Base-by-base conservation (phyloP, 2,113 vertebrate species). In the Solea senegalensis region DNA sequence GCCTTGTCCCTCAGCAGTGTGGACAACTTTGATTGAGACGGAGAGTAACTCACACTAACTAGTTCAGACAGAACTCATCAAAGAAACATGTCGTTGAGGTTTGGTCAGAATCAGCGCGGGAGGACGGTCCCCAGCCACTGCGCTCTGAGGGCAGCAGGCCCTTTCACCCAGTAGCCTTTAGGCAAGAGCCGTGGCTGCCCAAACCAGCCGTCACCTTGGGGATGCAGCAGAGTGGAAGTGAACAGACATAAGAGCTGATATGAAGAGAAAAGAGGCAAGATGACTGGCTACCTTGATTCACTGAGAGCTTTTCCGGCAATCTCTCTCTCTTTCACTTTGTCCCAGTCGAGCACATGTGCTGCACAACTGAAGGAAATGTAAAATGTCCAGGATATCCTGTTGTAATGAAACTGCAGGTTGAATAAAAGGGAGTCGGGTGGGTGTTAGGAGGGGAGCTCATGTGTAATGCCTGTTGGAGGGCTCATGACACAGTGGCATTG, bases 381-480 rank as follows among this genome's bases (percentile, higher is more conserved):
- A 90, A 88, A 88, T 84, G 84, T 85, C 86, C 86, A 89, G 92
- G 91, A 93, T 91, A 91, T 94, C 93, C 93, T 89, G 89, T 81
- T 68, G 74, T 76, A 89, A 85, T 88, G 87, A 91, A 88, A 87
- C 73, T 80, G 72, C 75, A 86, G 81, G 82, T 84, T 85, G 69
- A 84, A 85, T 86, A 74, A 89, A 82, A 85, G 76, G 75, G 69
- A 82, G 67, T 34, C 10, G 61, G 74, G 75, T 80, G 70, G 63
- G 73, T 50, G 76, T 61, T 9, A 57, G 62, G 77, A 74, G 64
- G 81, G 69, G 82, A 53, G 76, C 69, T 76, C 80, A 72, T 84
- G 90, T 80, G 68, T 83, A 53, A 82, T 72, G 79, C 61, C 76
- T 80, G 76, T 78, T 75, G 78, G 80, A 73, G 80, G 74, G 80